Evolutionary conservation across 1,140 invertebrate species (phyloP), one percentile per base, ranked within the genome.

Genomic region (Cydia splendana): DNA sequence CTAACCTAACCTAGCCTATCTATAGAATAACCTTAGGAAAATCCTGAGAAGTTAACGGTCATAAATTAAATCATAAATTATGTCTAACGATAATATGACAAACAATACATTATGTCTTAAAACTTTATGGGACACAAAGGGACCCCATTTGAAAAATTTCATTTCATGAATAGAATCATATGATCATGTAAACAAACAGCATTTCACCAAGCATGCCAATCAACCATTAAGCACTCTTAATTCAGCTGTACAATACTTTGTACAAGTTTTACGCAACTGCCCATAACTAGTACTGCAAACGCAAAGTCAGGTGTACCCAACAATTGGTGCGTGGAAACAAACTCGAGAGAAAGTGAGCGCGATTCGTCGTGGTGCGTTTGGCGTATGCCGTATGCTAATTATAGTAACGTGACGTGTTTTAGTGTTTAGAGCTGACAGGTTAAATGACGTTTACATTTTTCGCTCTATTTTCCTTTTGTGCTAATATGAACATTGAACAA

Each of bases 241-340:
- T 24, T 62, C n/a, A 9, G n/a, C 53, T 10, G 20, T 62, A n/a
- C 20, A 62, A 53, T 53, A n/a, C 57, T 18, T 62, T 62, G 57
- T 62, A 62, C 57, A 20, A 62, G 34, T 42, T 71, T 71, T 71
- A 71, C 67, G 67, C 67, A 71, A 71, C 34, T 24, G 53, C n/a
- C 65, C 12, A 71, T 71, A 71, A 71, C 67, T 15, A 71, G 67
- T 71, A 67, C 67, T 10, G 28, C 67, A 51, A 75, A 67, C 24
- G 38, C 65, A 76, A 79, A 77, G 80, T 80, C 83, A 85, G 83
- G 82, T 85, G 82, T 85, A 76, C 13, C 75, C 79, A 85, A 83
- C 85, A 88, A 86, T 85, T 86, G 84, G 85, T 87, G 85, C 87
- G 86, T 87, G 80, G 78, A 82, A 85, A 78, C 30, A 74, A 57